Percentiles rank a stretch among this genome's conserved stretches.
phyloP scores from a whole-genome alignment of 2,797 vertebrate genomes.

The Malurus splendens region DNA sequence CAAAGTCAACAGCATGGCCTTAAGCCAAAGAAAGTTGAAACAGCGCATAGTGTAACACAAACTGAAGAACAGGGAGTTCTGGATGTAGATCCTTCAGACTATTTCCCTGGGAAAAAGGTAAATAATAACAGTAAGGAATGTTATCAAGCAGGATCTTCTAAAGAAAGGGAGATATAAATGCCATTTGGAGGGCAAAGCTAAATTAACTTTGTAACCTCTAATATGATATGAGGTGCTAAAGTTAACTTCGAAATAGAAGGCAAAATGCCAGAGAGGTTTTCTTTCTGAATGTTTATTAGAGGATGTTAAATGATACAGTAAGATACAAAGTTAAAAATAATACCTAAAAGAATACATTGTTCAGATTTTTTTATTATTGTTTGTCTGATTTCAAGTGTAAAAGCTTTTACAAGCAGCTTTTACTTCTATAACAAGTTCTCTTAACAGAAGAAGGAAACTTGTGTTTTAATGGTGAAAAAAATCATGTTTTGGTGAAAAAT shows the following conservation, averaged over 20 bases:
- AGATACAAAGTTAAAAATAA: background rate
- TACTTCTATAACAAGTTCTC: background rate
- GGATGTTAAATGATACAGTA: background rate
- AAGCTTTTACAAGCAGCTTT: background rate
- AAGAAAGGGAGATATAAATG: background rate
- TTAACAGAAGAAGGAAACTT: background rate
- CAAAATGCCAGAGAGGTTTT: background rate
- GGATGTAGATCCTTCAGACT: background rate
- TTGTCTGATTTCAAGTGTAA: background rate
- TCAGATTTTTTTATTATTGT: background rate
- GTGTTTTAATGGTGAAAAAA: background rate
- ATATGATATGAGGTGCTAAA: background rate
- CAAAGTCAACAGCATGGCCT: background rate
- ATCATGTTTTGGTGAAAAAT: background rate
- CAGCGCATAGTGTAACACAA: background rate
- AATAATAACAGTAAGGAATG: background rate
- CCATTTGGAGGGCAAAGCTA: background rate
- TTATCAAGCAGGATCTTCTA: background rate
- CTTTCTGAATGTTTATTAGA: background rate
- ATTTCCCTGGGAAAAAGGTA: background rate
- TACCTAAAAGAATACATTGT: background rate
- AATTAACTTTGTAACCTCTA: background rate
- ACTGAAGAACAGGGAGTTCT: constrained; percentile 2
- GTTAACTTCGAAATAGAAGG: background rate
- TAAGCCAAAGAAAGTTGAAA: background rate